These are phyloP conservation scores for Axea sp. DNA, from an alignment of 2,888 invertebrate genomes.

Conservation along the genomic window DNA sequence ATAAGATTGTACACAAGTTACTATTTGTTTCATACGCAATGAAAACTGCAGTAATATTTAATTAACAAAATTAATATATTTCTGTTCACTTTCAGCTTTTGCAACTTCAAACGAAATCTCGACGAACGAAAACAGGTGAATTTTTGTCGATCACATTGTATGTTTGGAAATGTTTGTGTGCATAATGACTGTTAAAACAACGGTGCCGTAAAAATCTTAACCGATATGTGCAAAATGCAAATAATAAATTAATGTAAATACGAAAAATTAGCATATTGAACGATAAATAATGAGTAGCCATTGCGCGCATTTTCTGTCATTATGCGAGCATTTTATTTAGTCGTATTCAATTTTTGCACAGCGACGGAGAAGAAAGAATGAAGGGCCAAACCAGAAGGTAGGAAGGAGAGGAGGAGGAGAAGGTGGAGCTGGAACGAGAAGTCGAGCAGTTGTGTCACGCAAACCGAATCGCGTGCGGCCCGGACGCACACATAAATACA, in stretches of 20 bases:
- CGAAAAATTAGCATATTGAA: constrained; percentile 53
- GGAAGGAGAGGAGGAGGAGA: constrained; percentile 34
- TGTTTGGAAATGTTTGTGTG: too few species aligned
- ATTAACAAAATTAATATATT: too few species aligned
- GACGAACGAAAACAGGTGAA: too few species aligned
- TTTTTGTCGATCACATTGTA: too few species aligned
- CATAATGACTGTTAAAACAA: too few species aligned
- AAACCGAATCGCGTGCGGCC: constrained; percentile 64
- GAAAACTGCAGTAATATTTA: too few species aligned
- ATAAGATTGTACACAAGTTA: too few species aligned
- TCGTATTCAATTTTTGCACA: constrained; percentile 43
- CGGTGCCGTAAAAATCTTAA: too few species aligned
- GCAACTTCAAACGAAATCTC: too few species aligned
- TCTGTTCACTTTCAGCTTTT: too few species aligned
- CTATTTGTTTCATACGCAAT: too few species aligned
- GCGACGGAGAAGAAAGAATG: constrained; percentile 27
- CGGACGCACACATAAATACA: constrained; percentile 28
- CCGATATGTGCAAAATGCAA: constrained; percentile 12
- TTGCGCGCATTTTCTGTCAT: constrained; percentile 56
- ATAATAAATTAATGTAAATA: constrained; percentile 46
- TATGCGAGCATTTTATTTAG: constrained; percentile 48
- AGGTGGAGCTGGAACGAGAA: constrained; percentile 30
- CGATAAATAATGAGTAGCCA: constrained; percentile 57
- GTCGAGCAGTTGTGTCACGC: constrained; percentile 65
- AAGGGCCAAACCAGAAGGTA: constrained; percentile 2